A percentile compares a stretch with the other conserved stretches of the same genome.
Conservation (phyloP, 1,140 invertebrate genomes). For the Aphaenogaster ashmeadi region DNA sequence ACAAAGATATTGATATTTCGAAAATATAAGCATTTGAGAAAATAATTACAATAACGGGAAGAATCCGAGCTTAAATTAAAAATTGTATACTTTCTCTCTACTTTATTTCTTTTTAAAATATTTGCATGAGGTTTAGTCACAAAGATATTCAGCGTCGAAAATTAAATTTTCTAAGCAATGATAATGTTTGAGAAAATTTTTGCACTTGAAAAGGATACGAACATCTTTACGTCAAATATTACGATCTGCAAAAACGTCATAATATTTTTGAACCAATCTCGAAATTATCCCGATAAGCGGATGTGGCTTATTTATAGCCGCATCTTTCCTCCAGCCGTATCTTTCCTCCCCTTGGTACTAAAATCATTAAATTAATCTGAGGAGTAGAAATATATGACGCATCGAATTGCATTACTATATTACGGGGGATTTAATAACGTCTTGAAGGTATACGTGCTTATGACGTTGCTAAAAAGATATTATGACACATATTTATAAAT, state of each 20-base stretch:
- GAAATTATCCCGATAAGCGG: constrained; percentile 74
- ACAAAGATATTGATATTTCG: background rate
- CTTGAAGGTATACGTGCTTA: background rate
- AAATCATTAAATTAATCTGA: constrained; percentile 76
- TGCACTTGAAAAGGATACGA: background rate
- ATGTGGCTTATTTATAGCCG: constrained; percentile 75
- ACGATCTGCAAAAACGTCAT: constrained; percentile 24
- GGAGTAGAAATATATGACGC: constrained; percentile 50
- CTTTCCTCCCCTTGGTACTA: constrained; percentile 60
- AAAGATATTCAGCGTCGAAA: background rate
- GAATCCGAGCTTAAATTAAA: background rate
- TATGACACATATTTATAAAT: background rate
- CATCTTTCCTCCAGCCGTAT: constrained; percentile 53
- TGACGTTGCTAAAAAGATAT: background rate
- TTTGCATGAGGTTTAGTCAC: background rate
- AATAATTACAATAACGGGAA: background rate
- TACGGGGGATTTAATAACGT: constrained; percentile 41
- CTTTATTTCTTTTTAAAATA: background rate
- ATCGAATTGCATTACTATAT: constrained; percentile 60
- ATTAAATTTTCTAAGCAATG: background rate
- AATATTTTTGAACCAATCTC: constrained; percentile 71
- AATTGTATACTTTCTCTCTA: background rate
- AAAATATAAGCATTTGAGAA: background rate
- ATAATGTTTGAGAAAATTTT: background rate
- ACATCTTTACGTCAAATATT: constrained; percentile 63